Evolutionary conservation across 2,797 vertebrate species (phyloP).

Genomic region (Lycodopsis pacificus): DNA sequence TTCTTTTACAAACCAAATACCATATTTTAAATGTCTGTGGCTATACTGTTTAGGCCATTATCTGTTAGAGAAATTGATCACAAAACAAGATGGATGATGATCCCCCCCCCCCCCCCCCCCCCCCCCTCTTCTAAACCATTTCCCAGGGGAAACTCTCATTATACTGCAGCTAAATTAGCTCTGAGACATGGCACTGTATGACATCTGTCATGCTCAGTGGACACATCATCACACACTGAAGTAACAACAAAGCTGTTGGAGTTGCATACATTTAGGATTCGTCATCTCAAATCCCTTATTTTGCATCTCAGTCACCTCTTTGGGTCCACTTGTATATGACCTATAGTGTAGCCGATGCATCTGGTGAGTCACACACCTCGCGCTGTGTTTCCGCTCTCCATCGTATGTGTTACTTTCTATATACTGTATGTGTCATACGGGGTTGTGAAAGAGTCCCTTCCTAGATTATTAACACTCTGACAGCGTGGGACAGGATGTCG

Average conservation of each 20-base stretch:
- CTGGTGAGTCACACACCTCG: not conserved
- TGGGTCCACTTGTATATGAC: not conserved
- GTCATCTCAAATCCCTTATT: not conserved
- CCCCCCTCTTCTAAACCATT: not conserved
- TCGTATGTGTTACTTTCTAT: not conserved
- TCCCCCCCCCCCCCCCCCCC: no score
- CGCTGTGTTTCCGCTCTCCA: not conserved
- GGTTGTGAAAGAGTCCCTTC: slow-evolving; percentile 15
- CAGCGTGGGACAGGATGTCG: slow-evolving; percentile 48
- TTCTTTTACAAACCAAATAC: not conserved
- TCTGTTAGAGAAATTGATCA: not conserved
- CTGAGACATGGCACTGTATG: not conserved
- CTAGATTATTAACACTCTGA: not conserved
- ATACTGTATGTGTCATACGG: slow-evolving; percentile 14
- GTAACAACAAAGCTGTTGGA: not conserved
- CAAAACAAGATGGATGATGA: slow-evolving; percentile 15
- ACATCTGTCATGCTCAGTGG: not conserved
- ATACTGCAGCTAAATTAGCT: not conserved
- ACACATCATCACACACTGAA: not conserved
- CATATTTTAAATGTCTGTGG: not conserved
- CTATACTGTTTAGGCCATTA: not conserved
- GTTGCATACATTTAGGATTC: not conserved
- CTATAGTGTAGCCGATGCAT: not conserved
- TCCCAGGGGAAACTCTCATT: slow-evolving; percentile 1
- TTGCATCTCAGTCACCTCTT: not conserved